Percentiles rank a stretch among this genome's conserved stretches.
These are phyloP conservation scores for Arvicanthis niloticus DNA, from an alignment of 2,113 vertebrate genomes.

Conservation along the genomic window DNA sequence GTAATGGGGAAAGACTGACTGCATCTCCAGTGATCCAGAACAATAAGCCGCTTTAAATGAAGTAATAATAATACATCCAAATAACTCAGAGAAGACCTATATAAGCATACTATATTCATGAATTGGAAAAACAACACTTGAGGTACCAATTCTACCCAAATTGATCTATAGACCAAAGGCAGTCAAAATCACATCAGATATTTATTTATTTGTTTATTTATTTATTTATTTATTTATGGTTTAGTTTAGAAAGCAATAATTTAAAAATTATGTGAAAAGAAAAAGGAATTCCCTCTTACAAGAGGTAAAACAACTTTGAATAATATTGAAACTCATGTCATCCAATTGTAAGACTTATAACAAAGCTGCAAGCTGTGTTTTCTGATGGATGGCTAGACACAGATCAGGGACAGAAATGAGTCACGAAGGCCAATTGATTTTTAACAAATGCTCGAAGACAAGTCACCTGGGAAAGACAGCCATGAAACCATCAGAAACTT, in stretches of 20 bases:
- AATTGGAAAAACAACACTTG: conserved; percentile 18
- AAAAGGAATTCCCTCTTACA: neutral
- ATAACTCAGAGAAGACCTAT: neutral
- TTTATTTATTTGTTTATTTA: neutral
- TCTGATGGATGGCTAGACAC: neutral
- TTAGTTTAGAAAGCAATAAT: neutral
- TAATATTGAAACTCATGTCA: neutral
- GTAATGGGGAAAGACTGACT: neutral
- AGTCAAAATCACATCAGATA: neutral
- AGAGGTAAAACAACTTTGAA: neutral
- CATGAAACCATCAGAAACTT: neutral
- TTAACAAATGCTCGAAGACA: neutral
- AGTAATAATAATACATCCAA: neutral
- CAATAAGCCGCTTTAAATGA: conserved; percentile 16
- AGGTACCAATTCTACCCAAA: conserved; percentile 35
- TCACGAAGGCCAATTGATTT: neutral
- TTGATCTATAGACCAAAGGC: neutral
- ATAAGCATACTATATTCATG: neutral
- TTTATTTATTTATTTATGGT: too few relatives aligned
- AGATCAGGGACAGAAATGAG: neutral
- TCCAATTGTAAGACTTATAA: neutral
- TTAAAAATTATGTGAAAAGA: conserved; percentile 20
- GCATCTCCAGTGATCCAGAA: neutral
- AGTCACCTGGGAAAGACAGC: neutral
- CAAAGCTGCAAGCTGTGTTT: neutral